Evolutionary conservation across 2,888 invertebrate species (phyloP).

Genomic region (Pharmacophagus antenor): DNA sequence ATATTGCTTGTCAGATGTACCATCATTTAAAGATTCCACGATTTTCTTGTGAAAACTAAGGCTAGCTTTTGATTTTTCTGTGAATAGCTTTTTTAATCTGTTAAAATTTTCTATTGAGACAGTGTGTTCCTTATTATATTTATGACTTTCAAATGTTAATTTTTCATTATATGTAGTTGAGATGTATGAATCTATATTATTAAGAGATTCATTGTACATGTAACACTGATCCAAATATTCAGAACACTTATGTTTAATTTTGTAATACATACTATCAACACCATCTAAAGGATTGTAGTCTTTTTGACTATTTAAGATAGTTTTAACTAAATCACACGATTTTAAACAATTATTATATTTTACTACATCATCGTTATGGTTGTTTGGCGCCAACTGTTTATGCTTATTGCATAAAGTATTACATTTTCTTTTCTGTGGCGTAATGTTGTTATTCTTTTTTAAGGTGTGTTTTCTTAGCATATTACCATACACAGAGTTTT

Average conservation of each 20-base stretch:
- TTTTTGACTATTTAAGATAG: conserved; percentile 46
- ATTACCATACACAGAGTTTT: not conserved
- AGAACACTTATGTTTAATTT: not conserved
- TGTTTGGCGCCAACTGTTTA: not conserved
- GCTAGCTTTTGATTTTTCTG: conserved; percentile 48
- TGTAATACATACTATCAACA: not conserved
- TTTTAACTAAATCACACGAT: conserved; percentile 58
- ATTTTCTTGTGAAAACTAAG: conserved; percentile 36
- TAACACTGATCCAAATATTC: not conserved
- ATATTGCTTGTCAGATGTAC: conserved; percentile 26
- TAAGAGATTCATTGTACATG: conserved; percentile 5
- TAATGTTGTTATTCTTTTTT: not conserved
- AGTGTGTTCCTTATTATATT: conserved; percentile 35
- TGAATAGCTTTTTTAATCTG: conserved; percentile 39
- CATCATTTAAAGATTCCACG: conserved; percentile 14
- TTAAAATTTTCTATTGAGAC: conserved; percentile 12
- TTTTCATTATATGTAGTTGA: conserved; percentile 23
- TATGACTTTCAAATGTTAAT: conserved; percentile 54
- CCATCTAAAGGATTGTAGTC: conserved; percentile 12
- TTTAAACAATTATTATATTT: conserved; percentile 41
- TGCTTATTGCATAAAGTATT: not conserved
- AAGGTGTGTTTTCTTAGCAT: not conserved
- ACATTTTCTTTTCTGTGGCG: not conserved
- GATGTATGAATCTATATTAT: conserved; percentile 7
- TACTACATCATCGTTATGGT: not conserved